Percentiles rank a stretch among this genome's conserved stretches.
phyloP scores from a whole-genome alignment of 2,113 vertebrate species.

The Pardalotus punctatus region DNA sequence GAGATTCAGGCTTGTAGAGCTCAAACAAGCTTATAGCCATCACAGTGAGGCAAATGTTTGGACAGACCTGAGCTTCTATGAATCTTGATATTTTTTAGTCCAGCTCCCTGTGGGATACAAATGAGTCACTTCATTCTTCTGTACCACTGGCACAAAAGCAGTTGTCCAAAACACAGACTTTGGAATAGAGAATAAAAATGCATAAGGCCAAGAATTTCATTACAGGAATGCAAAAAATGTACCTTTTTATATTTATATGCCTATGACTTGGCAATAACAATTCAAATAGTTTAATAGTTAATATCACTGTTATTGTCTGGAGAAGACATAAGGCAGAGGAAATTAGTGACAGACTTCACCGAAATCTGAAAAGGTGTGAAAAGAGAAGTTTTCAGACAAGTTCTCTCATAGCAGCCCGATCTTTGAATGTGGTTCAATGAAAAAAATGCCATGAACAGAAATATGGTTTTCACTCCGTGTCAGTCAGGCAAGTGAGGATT shows the following conservation, averaged over 20 bases:
- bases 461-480: neutral
- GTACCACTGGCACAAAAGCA: neutral
- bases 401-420: neutral
- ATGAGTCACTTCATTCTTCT: neutral
- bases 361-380: neutral
- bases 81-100: neutral
- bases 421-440: neutral
- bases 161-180: neutral
- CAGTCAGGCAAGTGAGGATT: neutral
- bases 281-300: neutral
- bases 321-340: neutral
- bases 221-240: neutral
- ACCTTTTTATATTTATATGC: neutral
- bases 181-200: neutral
- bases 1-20: neutral
- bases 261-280: neutral
- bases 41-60: neutral
- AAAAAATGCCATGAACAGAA: neutral
- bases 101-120: neutral
- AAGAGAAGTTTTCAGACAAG: neutral
- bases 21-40: neutral
- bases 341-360: neutral
- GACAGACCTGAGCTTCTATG: neutral
- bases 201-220: neutral
- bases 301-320: neutral